Base-by-base conservation (phyloP, 2,113 vertebrate genomes). In the Callorhinus ursinus region DNA sequence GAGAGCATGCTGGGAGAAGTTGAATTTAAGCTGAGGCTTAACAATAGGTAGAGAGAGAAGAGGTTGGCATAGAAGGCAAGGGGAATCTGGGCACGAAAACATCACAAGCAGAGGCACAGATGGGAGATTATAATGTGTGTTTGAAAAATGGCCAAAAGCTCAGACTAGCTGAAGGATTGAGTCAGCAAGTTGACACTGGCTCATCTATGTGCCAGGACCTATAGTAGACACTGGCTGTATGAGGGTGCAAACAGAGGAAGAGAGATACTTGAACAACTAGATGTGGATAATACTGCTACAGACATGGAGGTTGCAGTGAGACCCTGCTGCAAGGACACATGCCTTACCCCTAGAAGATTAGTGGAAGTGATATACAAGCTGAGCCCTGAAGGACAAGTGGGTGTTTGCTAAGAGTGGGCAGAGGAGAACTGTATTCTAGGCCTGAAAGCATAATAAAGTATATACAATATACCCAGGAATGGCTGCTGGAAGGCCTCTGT, bases 61-160 rank as follows among this genome's bases (percentile, higher is more conserved):
- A 22, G 61, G 81, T 15, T 1, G n/a, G 4, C 22, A 74, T 22
- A 67, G 79, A 93, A 72, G 33, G n/a, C 19, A 8, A 89, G 42
- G 10, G 21, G 24, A 82, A 76, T 61, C 39, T 19, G 31, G 74
- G 8, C 71, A 86, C 55, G 72, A 87, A 88, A 91, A 67, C 15
- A 65, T 21, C 13, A 67, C 18, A 79, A 90, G 46, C 77, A 92
- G 63, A 92, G 22, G 7, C 13, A 72, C 71, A 81, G 61, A 91
- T 21, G 7, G n/a, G 6, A 39, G 7, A 79, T 49, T 63, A 74
- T 46, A 72, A 39, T 15, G 12, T 11, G 4, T 87, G 42, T 74
- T 84, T 91, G 61, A 88, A 85, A 95, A 93, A 88, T 51, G 55
- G 28, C 49, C 82, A 33, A 89, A 84, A 80, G 80, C 22, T 88